Conservation (phyloP, 2,113 vertebrate species). For the Sylvietta virens region DNA sequence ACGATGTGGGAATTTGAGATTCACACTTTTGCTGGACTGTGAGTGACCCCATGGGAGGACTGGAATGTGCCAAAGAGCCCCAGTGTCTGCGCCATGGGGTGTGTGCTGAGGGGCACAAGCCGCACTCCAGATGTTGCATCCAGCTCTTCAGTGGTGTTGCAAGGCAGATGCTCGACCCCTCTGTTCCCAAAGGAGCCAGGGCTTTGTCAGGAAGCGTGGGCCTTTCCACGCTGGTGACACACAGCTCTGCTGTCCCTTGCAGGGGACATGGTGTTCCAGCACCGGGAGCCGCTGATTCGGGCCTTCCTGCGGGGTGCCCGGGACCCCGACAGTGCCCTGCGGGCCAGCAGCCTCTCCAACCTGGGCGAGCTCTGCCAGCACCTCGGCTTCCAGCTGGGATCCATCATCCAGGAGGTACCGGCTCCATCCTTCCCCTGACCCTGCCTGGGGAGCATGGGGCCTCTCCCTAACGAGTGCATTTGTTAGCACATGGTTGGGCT, state of each 20-base stretch:
- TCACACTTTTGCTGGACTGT: background rate
- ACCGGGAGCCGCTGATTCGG: constrained; percentile 79
- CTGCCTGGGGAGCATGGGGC: accelerated
- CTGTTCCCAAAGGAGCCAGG: background rate
- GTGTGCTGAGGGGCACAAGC: background rate
- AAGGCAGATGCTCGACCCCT: accelerated
- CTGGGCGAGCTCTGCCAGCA: constrained; percentile 89
- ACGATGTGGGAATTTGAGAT: background rate
- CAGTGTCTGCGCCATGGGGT: background rate
- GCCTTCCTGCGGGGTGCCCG: constrained; percentile 82
- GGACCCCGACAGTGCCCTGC: constrained; percentile 74
- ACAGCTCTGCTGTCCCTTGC: background rate
- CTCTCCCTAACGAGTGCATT: background rate
- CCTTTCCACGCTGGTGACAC: background rate
- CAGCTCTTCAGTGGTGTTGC: background rate
- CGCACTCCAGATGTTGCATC: background rate
- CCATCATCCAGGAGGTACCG: constrained; percentile 86
- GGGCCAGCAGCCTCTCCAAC: constrained; percentile 93
- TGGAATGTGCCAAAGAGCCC: background rate
- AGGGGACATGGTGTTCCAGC: constrained; percentile 87
- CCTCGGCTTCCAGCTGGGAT: constrained; percentile 83
- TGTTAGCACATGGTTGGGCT: background rate
- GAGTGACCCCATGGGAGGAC: background rate
- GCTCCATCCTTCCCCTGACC: background rate
- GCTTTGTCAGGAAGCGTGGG: background rate